phyloP scores from a whole-genome alignment of 2,888 invertebrate species.

The Mesorhabditis spiculigera region DNA sequence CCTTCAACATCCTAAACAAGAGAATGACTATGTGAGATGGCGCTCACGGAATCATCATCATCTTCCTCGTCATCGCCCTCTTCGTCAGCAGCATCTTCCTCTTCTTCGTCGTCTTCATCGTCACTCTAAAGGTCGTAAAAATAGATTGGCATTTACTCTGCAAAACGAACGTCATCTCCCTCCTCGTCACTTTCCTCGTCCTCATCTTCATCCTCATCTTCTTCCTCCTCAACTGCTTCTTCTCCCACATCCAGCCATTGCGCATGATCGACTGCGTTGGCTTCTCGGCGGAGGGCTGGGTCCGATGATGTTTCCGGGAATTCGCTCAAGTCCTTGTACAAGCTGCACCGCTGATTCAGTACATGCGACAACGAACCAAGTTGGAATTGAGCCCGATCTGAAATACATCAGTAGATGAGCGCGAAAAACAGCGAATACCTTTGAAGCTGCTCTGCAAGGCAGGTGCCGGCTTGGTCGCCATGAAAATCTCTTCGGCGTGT shows the following conservation, averaged over 20 bases:
- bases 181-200: slow-evolving; percentile 29
- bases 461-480: slow-evolving; percentile 89
- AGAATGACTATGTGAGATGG: background rate
- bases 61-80: slow-evolving; percentile 36
- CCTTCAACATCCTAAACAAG: too few relatives aligned
- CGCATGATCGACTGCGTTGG: slow-evolving; percentile 24
- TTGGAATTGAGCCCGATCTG: slow-evolving; percentile 81
- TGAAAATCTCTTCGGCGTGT: slow-evolving; percentile 76
- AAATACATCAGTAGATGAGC: slow-evolving; percentile 8
- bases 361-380: slow-evolving; percentile 92
- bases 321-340: slow-evolving; percentile 82
- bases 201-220: slow-evolving; percentile 39
- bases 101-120: slow-evolving; percentile 29
- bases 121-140: slow-evolving; percentile 19
- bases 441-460: slow-evolving; percentile 72
- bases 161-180: slow-evolving; percentile 24
- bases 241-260: slow-evolving; percentile 30
- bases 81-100: slow-evolving; percentile 30
- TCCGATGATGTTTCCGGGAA: slow-evolving; percentile 69
- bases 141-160: slow-evolving; percentile 20
- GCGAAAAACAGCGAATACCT: slow-evolving; percentile 45
- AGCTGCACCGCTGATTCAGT: slow-evolving; percentile 78
- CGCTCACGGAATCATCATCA: slow-evolving; percentile 14
- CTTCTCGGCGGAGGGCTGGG: slow-evolving; percentile 26
- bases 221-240: slow-evolving; percentile 43